Base-by-base conservation (phyloP, 2,113 vertebrate species). In the Camelus bactrianus region DNA sequence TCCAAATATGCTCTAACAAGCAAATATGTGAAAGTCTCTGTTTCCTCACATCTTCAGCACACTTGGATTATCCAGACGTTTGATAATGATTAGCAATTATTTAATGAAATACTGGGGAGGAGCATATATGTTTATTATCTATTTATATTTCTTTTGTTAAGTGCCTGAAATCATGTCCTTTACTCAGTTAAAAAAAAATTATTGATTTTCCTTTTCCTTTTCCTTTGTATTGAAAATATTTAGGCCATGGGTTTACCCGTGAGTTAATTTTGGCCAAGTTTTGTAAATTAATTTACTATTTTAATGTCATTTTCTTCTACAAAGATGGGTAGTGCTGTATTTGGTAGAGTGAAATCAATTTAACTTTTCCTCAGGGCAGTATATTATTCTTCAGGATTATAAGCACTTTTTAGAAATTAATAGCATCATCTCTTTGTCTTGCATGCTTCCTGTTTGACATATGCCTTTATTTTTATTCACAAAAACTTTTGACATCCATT, bases 141-240 rank as follows among this genome's bases (percentile, higher is more conserved):
- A 56, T 32, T 72, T 76, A 14, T 72, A 38, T 65, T 88, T 76
- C 16, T 77, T 67, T 52, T 83, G 26, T 85, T 69, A 84, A 81
- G 75, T 89, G 22, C 6, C 54, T 96, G 35, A 73, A 96, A 93
- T 80, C 50, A 75, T 91, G 19, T 80, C 17, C 46, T 81, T 8
- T 76, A 46, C 35, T 38, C 42, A 88, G 24, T 17, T 48, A 2
- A 50, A 91, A 48, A 48, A 85, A 58, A 5, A 6, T 56, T 91
- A 80, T 54, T 67, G 62, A 81, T 89, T 86, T 62, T 56, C 32
- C 6, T 94, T 84, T 56, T 93, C 20, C 5, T 80, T 93, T 80
- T 81, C 91, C 85, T 76, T 92, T 85, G 32, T 42, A 85, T 81
- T 82, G 11, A 91, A 89, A 81, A 77, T 86, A 75, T 67, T 79